Base-by-base conservation (phyloP, 1,140 invertebrate genomes). In the Dendrolimus punctatus region DNA sequence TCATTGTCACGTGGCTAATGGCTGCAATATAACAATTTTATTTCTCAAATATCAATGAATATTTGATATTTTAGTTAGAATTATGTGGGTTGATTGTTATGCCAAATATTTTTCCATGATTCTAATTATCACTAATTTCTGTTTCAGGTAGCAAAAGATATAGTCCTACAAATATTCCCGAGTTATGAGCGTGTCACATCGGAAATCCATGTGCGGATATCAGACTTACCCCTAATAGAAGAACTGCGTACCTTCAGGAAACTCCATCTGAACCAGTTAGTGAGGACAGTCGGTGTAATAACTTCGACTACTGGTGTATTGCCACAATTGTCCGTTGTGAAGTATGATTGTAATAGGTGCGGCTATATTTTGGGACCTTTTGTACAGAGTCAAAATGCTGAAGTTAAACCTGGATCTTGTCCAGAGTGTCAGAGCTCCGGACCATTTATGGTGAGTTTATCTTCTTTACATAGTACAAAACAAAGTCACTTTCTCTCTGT, bases 261-360 rank as follows among this genome's bases (percentile, higher is more conserved):
- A 80, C 88, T 99, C 4, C 98, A 99, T 90, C 89, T 99, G 48
- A 99, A 99, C 88, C 97, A 99, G 50, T 53, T 84, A 8, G 93
- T 96, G n/a, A 90, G 97, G 57, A 99, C 98, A 3, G 88, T 93
- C 56, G 99, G 98, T 44, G 98, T 99, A 5, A 97, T 99, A 2
- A 98, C 98, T 0, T 94, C 96, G 2, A 95, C 97, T 4, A 99
- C 98, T 0, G 95, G 96, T 8, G 97, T 99, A 8, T 80, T 99
- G 36, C 99, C 99, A 0, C 98, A 99, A 79, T 87, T 99, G 6
- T 96, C 95, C 5, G 89, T 99, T 8, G 94, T 99, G 36, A 99
- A 99, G 83, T 99, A 98, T 83, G 97, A 99, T 82, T 99, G 99
- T 90, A 94, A 94, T 58, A 96, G 97, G 76, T 99, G 99, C 88